Evolutionary conservation across 92 coral and sea anemone species (phyloP).

Genomic region (Epizoanthus stellaris): DNA sequence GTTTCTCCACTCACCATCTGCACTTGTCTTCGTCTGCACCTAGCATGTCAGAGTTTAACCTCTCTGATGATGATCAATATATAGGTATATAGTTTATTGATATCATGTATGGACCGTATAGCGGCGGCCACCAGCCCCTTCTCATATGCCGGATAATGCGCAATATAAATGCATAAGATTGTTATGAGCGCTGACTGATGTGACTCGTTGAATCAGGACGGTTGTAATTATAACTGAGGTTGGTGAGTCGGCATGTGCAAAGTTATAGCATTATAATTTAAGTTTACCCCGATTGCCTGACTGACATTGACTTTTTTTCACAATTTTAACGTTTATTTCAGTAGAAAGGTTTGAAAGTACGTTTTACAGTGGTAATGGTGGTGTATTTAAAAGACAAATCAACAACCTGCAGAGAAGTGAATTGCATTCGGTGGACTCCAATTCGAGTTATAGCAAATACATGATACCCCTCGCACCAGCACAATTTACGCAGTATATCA

Average conservation of each 20-base stretch:
- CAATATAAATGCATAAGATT: neutral
- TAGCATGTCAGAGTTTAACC: too few species aligned
- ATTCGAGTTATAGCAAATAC: too few species aligned
- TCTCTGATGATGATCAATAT: too few species aligned
- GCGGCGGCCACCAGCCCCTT: too few species aligned
- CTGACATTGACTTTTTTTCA: neutral
- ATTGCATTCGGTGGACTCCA: too few species aligned
- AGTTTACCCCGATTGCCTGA: neutral
- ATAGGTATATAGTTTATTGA: too few species aligned
- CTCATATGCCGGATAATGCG: too few species aligned
- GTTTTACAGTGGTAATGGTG: conserved; percentile 7
- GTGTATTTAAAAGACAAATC: neutral
- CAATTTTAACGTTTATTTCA: conserved; percentile 1
- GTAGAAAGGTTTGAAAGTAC: neutral
- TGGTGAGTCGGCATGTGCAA: neutral
- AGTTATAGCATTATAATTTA: neutral
- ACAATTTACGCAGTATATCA: too few species aligned
- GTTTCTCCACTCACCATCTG: too few species aligned
- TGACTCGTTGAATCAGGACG: neutral
- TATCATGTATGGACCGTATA: too few species aligned
- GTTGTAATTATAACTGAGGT: neutral
- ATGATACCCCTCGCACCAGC: too few species aligned
- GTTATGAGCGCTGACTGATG: conserved; percentile 11
- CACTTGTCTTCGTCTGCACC: too few species aligned
- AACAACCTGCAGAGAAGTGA: conserved; percentile 10